These are phyloP conservation scores for Cydia splendana DNA, from an alignment of 1,140 invertebrate species.

Conservation along the genomic window DNA sequence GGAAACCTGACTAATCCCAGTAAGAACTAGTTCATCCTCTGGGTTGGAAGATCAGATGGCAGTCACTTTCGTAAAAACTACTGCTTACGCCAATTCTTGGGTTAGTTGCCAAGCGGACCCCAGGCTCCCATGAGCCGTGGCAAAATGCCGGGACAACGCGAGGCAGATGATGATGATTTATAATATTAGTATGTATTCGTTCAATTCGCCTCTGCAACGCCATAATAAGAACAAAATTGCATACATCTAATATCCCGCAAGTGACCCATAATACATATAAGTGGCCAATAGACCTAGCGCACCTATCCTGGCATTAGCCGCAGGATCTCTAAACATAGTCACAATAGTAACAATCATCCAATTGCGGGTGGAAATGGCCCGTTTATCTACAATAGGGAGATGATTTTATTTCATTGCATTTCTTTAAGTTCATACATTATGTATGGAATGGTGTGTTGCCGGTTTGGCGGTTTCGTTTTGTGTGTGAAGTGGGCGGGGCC, in stretches of 20 bases:
- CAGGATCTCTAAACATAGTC: constrained; percentile 79
- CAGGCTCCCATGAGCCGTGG: no score
- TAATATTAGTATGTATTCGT: no score
- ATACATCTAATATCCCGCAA: background rate
- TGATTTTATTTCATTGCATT: constrained; percentile 71
- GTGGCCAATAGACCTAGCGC: constrained; percentile 63
- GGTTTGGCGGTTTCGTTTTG: background rate
- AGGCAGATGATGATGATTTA: no score
- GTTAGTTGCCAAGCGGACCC: no score
- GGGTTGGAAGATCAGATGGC: no score
- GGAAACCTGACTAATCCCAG: no score
- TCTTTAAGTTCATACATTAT: constrained; percentile 78
- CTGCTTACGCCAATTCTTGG: no score
- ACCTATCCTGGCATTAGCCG: constrained; percentile 69
- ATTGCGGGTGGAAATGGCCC: constrained; percentile 73
- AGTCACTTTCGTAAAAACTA: no score
- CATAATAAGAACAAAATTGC: background rate
- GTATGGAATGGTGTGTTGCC: constrained; percentile 44
- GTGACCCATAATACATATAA: constrained; percentile 64
- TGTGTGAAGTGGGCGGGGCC: background rate
- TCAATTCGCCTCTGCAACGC: no score
- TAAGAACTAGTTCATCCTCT: no score
- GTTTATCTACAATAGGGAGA: constrained; percentile 71
- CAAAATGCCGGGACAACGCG: no score
- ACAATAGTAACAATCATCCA: constrained; percentile 77